Conservation (phyloP, 2,797 vertebrate species). For the Phaenicophaeus curvirostris region DNA sequence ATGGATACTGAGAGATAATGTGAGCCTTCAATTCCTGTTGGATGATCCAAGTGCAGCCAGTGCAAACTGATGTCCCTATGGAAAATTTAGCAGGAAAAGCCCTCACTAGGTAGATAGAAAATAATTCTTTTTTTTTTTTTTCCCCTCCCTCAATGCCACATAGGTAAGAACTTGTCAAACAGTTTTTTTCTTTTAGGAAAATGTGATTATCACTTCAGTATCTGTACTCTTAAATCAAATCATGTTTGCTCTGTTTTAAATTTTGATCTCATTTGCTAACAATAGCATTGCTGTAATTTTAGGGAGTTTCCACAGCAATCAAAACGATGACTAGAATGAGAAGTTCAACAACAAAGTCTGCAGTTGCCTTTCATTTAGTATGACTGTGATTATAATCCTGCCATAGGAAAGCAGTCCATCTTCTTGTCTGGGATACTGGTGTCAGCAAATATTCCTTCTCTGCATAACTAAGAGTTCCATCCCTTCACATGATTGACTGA, state of each 20-base stretch:
- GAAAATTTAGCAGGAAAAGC: background rate
- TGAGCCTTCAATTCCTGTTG: background rate
- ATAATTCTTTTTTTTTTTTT: background rate
- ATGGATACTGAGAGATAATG: background rate
- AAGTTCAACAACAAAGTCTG: slow-evolving; percentile 26
- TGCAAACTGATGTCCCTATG: background rate
- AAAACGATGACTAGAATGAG: slow-evolving; percentile 12
- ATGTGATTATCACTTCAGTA: background rate
- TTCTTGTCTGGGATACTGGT: background rate
- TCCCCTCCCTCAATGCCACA: background rate
- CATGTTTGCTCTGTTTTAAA: background rate
- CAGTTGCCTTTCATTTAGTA: background rate
- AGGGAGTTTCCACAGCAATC: slow-evolving; percentile 9
- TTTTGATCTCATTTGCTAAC: slow-evolving; percentile 13
- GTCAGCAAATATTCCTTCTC: background rate
- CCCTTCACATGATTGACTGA: background rate
- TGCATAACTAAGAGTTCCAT: background rate
- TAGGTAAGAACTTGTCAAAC: background rate
- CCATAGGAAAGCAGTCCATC: background rate
- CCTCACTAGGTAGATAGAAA: background rate
- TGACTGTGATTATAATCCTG: background rate
- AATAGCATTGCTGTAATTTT: slow-evolving; percentile 32
- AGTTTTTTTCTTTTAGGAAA: background rate
- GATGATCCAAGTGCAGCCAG: background rate
- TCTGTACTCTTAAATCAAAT: background rate